Evolutionary conservation across 1,140 invertebrate genomes (phyloP).

Genomic region (Acyrthosiphon pisum): DNA sequence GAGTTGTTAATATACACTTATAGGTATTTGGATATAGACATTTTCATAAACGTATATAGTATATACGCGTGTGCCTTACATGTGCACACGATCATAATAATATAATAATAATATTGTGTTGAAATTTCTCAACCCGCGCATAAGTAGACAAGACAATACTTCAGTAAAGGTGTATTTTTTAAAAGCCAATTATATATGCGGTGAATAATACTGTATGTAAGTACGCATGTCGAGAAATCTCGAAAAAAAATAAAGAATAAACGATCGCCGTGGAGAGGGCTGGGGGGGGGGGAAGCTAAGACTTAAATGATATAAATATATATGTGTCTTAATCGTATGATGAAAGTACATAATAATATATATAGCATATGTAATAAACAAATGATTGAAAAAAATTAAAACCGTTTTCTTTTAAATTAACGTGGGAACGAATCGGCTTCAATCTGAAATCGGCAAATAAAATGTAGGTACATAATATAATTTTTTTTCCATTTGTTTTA

Average conservation of each 20-base stretch:
- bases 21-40: not conserved
- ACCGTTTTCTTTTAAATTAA: constrained; percentile 16
- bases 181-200: not conserved
- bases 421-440: not conserved
- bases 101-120: not conserved
- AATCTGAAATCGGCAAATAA: constrained; percentile 6
- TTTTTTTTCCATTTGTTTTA: not conserved
- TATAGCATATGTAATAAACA: not conserved
- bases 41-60: not conserved
- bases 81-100: not conserved
- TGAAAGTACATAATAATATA: not conserved
- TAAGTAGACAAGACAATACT: not conserved
- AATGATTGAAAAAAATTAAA: constrained; percentile 18
- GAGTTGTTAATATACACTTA: not conserved
- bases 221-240: not conserved
- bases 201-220: not conserved
- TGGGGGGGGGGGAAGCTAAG: not conserved
- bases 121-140: not conserved
- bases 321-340: not conserved
- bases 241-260: not conserved
- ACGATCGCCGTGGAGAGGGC: not conserved
- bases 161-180: not conserved
- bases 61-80: not conserved
- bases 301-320: not conserved
- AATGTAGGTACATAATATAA: not conserved